phyloP scores from a whole-genome alignment of 2,797 vertebrate species.

The Varecia variegata region DNA sequence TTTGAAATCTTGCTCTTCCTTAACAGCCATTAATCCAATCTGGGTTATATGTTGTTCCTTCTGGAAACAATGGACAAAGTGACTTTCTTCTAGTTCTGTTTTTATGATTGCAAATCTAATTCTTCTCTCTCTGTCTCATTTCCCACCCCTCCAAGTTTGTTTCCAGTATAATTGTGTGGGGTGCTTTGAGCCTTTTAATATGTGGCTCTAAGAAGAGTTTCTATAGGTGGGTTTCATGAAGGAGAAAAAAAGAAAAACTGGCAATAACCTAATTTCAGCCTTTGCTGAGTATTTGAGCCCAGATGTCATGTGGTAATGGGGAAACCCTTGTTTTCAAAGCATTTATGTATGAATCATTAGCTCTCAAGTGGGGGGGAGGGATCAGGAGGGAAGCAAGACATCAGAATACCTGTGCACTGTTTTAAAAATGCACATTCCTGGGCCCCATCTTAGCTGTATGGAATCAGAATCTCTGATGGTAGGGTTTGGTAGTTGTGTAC shows the following conservation, averaged over 20 bases:
- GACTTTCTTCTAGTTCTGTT: conserved; percentile 11
- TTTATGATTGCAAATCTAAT: conserved; percentile 13
- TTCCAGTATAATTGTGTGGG: background rate
- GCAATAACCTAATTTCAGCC: conserved; percentile 21
- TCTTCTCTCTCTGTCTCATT: background rate
- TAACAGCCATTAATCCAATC: background rate
- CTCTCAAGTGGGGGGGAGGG: background rate
- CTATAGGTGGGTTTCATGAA: conserved; percentile 19
- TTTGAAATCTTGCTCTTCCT: conserved; percentile 43
- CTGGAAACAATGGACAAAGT: background rate
- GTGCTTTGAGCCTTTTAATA: conserved; percentile 40
- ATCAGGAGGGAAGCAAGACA: background rate
- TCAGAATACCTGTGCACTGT: background rate
- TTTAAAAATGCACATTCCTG: background rate
- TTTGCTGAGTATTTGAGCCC: conserved; percentile 29
- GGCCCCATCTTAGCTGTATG: background rate
- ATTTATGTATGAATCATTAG: background rate
- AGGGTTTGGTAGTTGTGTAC: background rate
- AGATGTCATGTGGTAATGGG: background rate
- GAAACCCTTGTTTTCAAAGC: background rate
- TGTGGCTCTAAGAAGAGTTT: conserved; percentile 34
- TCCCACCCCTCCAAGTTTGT: background rate
- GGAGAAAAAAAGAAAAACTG: background rate
- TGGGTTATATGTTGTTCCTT: conserved; percentile 14
- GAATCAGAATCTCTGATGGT: background rate